Conservation (phyloP, 2,113 vertebrate species). For the Steatornis caripensis region DNA sequence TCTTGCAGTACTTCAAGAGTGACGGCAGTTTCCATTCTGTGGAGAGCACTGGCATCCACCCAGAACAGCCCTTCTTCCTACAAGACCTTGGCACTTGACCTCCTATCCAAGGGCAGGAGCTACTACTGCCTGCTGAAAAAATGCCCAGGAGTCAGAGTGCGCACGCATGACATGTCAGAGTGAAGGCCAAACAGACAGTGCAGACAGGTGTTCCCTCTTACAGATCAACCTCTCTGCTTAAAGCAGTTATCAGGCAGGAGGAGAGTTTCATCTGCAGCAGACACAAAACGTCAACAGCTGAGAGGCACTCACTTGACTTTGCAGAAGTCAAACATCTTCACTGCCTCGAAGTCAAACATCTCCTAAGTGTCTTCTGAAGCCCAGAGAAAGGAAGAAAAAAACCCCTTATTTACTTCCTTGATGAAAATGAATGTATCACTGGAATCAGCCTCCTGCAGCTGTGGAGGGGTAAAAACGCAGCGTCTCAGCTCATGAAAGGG, state of each 20-base stretch:
- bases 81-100: neutral
- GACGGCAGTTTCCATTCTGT: neutral
- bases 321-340: neutral
- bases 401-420: neutral
- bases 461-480: neutral
- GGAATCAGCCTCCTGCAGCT: neutral
- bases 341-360: neutral
- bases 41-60: neutral
- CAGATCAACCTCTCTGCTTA: neutral
- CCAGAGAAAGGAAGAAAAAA: neutral
- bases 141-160: accelerated
- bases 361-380: neutral
- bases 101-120: neutral
- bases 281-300: neutral
- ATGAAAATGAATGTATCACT: neutral
- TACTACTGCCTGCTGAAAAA: accelerated
- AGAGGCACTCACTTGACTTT: neutral
- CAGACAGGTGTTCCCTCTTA: neutral
- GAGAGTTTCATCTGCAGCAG: neutral
- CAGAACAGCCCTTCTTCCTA: neutral
- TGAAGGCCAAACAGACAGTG: neutral
- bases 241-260: neutral
- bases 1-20: neutral
- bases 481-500: neutral
- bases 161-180: accelerated